Evolutionary conservation across 2,797 vertebrate genomes (phyloP).

Genomic region (Ciconia nigra): DNA sequence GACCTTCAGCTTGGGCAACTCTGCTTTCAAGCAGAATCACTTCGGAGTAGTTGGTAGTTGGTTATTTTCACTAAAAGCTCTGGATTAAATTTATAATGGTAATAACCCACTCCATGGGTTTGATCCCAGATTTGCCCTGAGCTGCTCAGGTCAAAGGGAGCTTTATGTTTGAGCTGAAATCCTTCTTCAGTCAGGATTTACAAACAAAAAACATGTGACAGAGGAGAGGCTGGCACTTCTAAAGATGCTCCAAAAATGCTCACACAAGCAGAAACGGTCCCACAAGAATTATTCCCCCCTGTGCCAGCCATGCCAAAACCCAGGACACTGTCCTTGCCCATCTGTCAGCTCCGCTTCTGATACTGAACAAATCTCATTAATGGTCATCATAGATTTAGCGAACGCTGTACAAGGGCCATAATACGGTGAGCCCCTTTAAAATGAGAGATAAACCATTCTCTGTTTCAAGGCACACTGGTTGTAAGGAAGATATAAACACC

Average conservation of each 20-base stretch:
- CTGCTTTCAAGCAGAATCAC: neutral
- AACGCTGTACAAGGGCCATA: neutral
- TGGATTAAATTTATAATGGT: neutral
- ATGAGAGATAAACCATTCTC: neutral
- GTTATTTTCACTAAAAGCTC: neutral
- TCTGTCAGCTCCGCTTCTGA: neutral
- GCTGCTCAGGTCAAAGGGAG: neutral
- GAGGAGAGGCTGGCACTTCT: neutral
- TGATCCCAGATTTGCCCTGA: neutral
- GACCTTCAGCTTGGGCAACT: neutral
- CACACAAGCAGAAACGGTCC: neutral
- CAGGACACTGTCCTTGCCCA: neutral
- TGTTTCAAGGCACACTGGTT: neutral
- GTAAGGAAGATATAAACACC: neutral
- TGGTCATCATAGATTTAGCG: accelerated
- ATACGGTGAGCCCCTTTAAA: neutral
- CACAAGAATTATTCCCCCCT: conserved; percentile 21
- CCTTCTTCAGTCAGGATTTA: neutral
- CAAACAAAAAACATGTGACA: neutral
- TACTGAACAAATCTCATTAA: neutral
- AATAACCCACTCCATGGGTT: neutral
- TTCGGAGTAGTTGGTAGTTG: neutral
- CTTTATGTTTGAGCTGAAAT: neutral
- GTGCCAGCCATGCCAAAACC: neutral
- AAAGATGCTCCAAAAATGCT: neutral